Percentiles rank a stretch among this genome's conserved stretches.
phyloP scores from a whole-genome alignment of 2,797 vertebrate genomes.

The Acipenser transmontanus region DNA sequence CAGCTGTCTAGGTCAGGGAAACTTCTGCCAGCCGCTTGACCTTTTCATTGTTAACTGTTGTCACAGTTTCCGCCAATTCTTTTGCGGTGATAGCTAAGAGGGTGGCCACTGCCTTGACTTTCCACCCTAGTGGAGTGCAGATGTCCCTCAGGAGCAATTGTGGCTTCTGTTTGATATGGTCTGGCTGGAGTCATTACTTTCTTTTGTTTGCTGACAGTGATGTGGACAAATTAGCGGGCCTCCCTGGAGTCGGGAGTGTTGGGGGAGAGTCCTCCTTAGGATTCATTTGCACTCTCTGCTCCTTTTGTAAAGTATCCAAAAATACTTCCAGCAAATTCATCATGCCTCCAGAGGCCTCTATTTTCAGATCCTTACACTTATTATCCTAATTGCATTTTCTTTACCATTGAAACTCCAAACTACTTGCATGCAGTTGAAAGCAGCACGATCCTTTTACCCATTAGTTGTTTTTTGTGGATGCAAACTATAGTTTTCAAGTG shows the following conservation, averaged over 20 bases:
- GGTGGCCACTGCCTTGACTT: constrained; percentile 50
- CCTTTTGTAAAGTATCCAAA: background rate
- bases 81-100: constrained; percentile 61
- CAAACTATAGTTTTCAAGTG: too few species aligned
- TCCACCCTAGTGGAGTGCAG: constrained; percentile 45
- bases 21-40: constrained; percentile 57
- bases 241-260: constrained; percentile 23
- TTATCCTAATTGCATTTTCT: constrained; percentile 15
- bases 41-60: constrained; percentile 58
- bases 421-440: background rate
- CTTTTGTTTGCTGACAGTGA: constrained; percentile 52
- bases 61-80: constrained; percentile 50
- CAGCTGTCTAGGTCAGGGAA: constrained; percentile 72
- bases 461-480: background rate
- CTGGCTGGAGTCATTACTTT: constrained; percentile 38
- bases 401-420: background rate
- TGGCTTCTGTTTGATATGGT: constrained; percentile 47
- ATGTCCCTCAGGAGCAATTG: constrained; percentile 33
- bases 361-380: constrained; percentile 15
- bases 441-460: background rate
- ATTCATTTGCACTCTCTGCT: constrained; percentile 22
- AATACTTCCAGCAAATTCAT: background rate
- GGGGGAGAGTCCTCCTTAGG: constrained; percentile 26
- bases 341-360: background rate
- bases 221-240: constrained; percentile 38